Evolutionary conservation across 2,113 vertebrate genomes (phyloP), one percentile per base, ranked within the genome.

Genomic region (Haemorhous mexicanus): DNA sequence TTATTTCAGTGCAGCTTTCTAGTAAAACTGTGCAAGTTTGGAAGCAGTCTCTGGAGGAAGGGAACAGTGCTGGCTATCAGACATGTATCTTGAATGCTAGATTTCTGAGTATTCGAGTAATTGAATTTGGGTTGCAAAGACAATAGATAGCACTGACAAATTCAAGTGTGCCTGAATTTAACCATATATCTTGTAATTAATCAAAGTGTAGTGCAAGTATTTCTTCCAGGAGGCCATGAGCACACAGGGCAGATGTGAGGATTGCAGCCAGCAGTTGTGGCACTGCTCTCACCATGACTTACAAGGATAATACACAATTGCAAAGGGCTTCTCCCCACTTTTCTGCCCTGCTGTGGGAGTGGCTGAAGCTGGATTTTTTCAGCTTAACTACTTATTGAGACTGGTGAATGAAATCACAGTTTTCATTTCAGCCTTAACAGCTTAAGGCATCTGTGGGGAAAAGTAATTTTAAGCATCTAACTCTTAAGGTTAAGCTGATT

Each of bases 351-450:
- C 46, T 77, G 43, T 80, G 84, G 68, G 73, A 74, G 52, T 84
- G 91, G 35, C 43, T 66, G 63, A 69, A 46, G 43, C 41, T 87
- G 68, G 87, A 70, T 69, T 66, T 80, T 76, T 87, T 90, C 72
- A 92, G 76, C 55, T 88, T 89, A 63, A 50, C 47, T 87, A 13
- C 74, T 84, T 87, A 94, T 77, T 78, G 77, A 89, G 46, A 39
- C 62, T 89, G 39, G 52, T 91, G 87, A 94, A 87, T 82, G 77
- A 93, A 93, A 92, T 87, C 50, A 56, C 63, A 78, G 73, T 84
- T 93, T 91, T 94, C 47, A 67, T 94, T 96, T 96, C 91, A 84
- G 64, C 61, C 59, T 74, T 91, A 94, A 86, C 83, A 84, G 50
- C 39, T 96, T 93, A 91, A 90, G 39, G 27, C 64, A 82, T 89